Base-by-base conservation (phyloP, 92 coral and sea anemone genomes). In the Parazoanthus atlanticus region DNA sequence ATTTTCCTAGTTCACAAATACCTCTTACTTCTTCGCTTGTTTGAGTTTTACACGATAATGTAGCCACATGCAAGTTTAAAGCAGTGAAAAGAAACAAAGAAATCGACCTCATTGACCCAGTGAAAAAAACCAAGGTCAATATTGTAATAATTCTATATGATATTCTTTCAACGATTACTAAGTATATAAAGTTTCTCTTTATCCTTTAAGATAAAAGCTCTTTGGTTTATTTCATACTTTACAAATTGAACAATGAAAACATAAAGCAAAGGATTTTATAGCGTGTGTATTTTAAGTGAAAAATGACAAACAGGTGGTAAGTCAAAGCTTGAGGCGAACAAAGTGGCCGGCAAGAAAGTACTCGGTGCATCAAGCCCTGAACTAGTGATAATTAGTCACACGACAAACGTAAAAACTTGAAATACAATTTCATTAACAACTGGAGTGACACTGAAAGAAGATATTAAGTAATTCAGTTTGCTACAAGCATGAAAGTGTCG, bases 31-130 rank as follows among this genome's bases (percentile, higher is more conserved):
- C 30, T 19, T 12, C 31, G 17, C 34, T 76, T 76, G 85, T 33
- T 34, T 32, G 29, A 54, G 41, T 15, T 54, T 56, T 25, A 17
- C 19, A 11, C 8, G 29, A 58, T 40, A 81, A 36, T 81, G 58
- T 13, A 64, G 58, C 72, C 85, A 81, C 85, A 81, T 17, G 85
- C 67, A 81, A 36, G 12, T 58, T 54, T 79, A 61, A 80, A 54
- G 33, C 31, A 80, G 40, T 11, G 30, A 34, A 17, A 28, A 56
- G 85, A 17, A 54, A 81, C 74, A 81, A 58, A 81, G 71, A 30
- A 28, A 49, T 43, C 8, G 21, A 25, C 46, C 71, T 61, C 30
- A 36, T 33, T 31, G 85, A 32, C 16, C 21, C 15, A 61, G 28
- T 56, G 19, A 81, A 32, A 56, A 23, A 33, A n/a, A 5, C 46